phyloP scores from a whole-genome alignment of 2,797 vertebrate genomes.

The Tokudaia tokunoshimensis region DNA sequence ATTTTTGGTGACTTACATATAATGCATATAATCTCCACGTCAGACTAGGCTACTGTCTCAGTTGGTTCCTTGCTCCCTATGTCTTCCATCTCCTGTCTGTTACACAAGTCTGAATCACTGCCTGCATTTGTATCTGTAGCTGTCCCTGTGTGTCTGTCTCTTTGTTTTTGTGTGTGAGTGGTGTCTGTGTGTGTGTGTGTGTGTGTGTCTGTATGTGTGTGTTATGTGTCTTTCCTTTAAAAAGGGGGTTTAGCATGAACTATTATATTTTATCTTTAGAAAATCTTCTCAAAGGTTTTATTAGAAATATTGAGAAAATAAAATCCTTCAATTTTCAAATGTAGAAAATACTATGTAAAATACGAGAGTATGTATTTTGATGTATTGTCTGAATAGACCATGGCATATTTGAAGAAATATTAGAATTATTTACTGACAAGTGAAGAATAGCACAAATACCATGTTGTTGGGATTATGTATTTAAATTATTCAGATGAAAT shows the following conservation, averaged over 20 bases:
- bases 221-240: not conserved
- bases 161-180: too few relatives aligned
- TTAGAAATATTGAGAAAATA: not conserved
- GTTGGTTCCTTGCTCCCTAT: not conserved
- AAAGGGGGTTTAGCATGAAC: too few relatives aligned
- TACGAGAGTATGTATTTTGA: not conserved
- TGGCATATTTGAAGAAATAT: not conserved
- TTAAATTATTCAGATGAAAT: not conserved
- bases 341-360: not conserved
- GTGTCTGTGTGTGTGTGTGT: too few relatives aligned
- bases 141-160: not conserved
- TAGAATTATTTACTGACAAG: not conserved
- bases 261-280: slow-evolving; percentile 25
- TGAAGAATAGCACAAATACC: not conserved
- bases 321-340: not conserved
- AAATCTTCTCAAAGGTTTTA: not conserved
- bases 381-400: not conserved
- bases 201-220: too few relatives aligned
- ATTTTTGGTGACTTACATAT: not conserved
- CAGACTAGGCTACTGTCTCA: not conserved
- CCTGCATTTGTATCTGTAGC: too few relatives aligned
- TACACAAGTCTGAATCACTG: not conserved
- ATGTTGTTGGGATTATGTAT: not conserved
- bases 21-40: not conserved
- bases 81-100: not conserved